phyloP scores from a whole-genome alignment of 2,888 invertebrate species.

The Acronicta alni region DNA sequence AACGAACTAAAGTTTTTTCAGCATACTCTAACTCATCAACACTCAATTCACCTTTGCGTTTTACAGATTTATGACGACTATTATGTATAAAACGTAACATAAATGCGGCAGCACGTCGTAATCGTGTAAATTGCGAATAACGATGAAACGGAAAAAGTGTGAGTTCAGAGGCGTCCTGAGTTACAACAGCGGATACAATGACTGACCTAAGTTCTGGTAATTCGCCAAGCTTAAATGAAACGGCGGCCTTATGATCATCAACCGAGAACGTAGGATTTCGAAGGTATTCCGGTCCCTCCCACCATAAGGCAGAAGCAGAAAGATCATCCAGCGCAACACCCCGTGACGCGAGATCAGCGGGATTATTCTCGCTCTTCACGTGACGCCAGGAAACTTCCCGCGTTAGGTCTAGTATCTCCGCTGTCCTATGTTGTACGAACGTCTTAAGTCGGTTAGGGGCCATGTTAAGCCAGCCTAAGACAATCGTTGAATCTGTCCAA shows the following conservation, averaged over 20 bases:
- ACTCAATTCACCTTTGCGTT: conserved; percentile 9
- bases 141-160: conserved; percentile 1
- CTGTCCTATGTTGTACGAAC: conserved; percentile 48
- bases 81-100: conserved; percentile 42
- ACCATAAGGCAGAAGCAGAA: conserved; percentile 6
- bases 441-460: conserved; percentile 41
- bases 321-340: conserved; percentile 21
- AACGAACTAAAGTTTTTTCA: neutral
- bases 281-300: conserved; percentile 8
- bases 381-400: conserved; percentile 24
- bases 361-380: conserved; percentile 10
- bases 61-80: conserved; percentile 10
- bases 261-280: too few species aligned
- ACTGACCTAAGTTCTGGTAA: neutral
- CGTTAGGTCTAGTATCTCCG: conserved; percentile 46
- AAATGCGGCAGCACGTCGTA: conserved; percentile 33
- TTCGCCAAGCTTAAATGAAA: too few species aligned
- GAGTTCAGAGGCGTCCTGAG: neutral
- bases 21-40: conserved; percentile 18
- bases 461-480: conserved; percentile 46
- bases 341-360: conserved; percentile 20
- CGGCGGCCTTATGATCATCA: neutral
- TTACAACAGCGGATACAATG: neutral
- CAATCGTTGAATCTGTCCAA: conserved; percentile 57
- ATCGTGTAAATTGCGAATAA: conserved; percentile 14